phyloP scores from a whole-genome alignment of 2,797 vertebrate species.

The Ptychadena robeensis region DNA sequence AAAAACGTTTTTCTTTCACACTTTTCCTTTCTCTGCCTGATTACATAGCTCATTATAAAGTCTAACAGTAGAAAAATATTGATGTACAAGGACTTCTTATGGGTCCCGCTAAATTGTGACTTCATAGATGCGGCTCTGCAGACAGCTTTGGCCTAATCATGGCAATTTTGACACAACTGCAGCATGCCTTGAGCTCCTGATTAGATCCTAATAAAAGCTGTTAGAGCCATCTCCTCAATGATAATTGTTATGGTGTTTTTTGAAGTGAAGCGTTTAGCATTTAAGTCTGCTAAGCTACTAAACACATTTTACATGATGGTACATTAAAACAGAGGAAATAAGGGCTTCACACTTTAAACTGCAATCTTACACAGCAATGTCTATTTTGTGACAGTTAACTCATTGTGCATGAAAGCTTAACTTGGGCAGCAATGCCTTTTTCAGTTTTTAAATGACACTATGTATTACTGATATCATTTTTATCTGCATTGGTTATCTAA shows the following conservation, averaged over 20 bases:
- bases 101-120: constrained; percentile 49
- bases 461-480: background rate
- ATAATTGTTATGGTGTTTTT: constrained; percentile 57
- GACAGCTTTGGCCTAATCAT: constrained; percentile 54
- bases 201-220: constrained; percentile 59
- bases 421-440: background rate
- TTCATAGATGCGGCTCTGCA: constrained; percentile 32
- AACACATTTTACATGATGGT: constrained; percentile 44
- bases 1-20: constrained; percentile 19
- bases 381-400: constrained; percentile 28
- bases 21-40: constrained; percentile 42
- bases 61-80: constrained; percentile 57
- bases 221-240: constrained; percentile 54
- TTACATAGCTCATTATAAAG: constrained; percentile 56
- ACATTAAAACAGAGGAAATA: constrained; percentile 32
- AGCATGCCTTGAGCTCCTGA: constrained; percentile 55
- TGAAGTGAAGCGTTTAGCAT: constrained; percentile 54
- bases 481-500: background rate
- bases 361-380: background rate
- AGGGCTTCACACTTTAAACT: constrained; percentile 22
- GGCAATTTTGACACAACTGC: constrained; percentile 55
- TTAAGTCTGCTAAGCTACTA: constrained; percentile 45
- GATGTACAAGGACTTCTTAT: constrained; percentile 57
- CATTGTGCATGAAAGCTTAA: constrained; percentile 10
- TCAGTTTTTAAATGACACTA: constrained; percentile 4